phyloP scores from a whole-genome alignment of 37 sponge, comb jelly and placozoan genomes.

The Hexactinellida sp. region DNA sequence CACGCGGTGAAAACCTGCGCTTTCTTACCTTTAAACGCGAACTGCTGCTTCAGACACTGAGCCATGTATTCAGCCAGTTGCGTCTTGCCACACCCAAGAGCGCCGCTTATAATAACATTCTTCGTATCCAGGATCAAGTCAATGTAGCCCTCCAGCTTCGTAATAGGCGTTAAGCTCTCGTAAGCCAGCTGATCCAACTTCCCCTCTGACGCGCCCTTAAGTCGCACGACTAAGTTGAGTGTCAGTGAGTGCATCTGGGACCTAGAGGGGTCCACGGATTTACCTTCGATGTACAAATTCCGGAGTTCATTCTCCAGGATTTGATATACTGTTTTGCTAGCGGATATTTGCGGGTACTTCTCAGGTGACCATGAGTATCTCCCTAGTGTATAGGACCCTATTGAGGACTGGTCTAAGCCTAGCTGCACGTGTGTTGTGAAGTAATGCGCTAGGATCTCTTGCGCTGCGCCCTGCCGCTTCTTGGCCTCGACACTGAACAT shows the following conservation, averaged over 20 bases:
- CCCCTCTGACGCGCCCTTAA: constrained; percentile 17
- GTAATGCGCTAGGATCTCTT: not conserved
- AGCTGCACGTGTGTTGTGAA: not conserved
- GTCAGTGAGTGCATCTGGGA: not conserved
- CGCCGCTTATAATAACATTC: constrained; percentile 43
- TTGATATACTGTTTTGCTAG: not conserved
- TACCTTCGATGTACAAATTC: not conserved
- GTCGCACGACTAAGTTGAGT: not conserved
- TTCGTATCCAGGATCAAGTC: constrained; percentile 22
- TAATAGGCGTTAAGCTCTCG: constrained; percentile 31
- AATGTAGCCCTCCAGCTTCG: constrained; percentile 27
- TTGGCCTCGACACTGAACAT: not conserved
- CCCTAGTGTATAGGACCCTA: not conserved
- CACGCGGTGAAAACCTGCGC: constrained; percentile 29
- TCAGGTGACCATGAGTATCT: not conserved
- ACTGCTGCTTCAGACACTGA: constrained; percentile 32
- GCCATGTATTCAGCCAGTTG: constrained; percentile 35
- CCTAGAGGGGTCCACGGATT: not conserved
- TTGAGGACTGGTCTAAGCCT: constrained; percentile 3
- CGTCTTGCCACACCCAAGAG: constrained; percentile 56
- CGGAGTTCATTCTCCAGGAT: not conserved
- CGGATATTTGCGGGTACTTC: not conserved
- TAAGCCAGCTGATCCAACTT: constrained; percentile 35
- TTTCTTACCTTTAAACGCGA: not conserved
- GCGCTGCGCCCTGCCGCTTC: not conserved